These are phyloP conservation scores for Anas platyrhynchos DNA, from an alignment of 2,113 vertebrate species.

Conservation along the genomic window DNA sequence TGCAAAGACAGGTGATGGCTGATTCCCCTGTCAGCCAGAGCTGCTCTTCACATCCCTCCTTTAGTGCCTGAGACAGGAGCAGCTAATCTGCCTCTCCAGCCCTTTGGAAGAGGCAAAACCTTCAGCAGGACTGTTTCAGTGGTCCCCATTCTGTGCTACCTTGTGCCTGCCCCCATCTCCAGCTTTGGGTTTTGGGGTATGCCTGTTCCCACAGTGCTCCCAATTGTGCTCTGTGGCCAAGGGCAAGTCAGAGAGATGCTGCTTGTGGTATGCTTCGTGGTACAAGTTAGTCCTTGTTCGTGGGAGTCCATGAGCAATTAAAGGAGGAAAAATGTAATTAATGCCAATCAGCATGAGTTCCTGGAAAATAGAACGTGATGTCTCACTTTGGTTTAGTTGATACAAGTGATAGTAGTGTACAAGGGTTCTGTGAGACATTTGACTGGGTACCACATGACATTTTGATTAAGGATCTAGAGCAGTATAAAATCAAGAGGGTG, in stretches of 20 bases:
- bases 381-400: slow-evolving; percentile 35
- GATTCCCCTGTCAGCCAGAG: neutral
- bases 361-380: slow-evolving; percentile 48
- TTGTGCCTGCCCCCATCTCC: neutral
- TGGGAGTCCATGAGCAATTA: slow-evolving; percentile 30
- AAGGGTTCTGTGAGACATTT: slow-evolving; percentile 27
- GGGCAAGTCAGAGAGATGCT: neutral
- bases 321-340: slow-evolving; percentile 49
- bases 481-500: slow-evolving; percentile 62
- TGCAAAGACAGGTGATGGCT: neutral
- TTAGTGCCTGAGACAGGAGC: neutral
- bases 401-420: slow-evolving; percentile 37
- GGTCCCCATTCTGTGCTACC: neutral
- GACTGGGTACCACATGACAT: slow-evolving; percentile 50
- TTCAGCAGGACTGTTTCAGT: neutral
- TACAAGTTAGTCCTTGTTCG: neutral
- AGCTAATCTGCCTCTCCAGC: neutral
- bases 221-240: neutral
- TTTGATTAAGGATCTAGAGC: slow-evolving; percentile 66
- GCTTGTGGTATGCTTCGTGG: neutral
- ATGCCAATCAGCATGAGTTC: slow-evolving; percentile 42
- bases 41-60: neutral
- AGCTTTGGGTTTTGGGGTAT: neutral
- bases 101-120: neutral
- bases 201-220: neutral